Evolutionary conservation across 2,113 vertebrate genomes (phyloP).

Genomic region (Accipiter virgatus): DNA sequence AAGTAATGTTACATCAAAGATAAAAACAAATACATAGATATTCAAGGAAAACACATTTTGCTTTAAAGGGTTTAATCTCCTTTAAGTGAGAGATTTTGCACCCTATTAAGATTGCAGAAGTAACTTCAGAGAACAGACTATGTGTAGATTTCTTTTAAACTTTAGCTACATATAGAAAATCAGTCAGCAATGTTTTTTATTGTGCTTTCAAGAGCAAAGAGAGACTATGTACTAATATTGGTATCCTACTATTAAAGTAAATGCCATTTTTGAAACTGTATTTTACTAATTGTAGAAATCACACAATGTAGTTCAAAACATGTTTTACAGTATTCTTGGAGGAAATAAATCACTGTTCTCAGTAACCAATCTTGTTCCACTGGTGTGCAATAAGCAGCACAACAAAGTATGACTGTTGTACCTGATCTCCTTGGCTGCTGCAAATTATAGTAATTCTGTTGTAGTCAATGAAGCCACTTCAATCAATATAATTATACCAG

Average conservation of each 20-base stretch:
- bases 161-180: background rate
- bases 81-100: background rate
- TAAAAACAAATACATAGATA: background rate
- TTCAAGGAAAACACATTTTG: background rate
- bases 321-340: background rate
- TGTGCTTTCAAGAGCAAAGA: background rate
- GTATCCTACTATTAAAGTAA: background rate
- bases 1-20: background rate
- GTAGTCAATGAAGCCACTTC: background rate
- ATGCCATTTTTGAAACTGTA: background rate
- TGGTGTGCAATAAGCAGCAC: background rate
- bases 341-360: background rate
- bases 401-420: background rate
- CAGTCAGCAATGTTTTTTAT: background rate
- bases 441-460: background rate
- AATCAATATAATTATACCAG: background rate
- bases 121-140: background rate
- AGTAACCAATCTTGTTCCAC: background rate
- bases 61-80: background rate
- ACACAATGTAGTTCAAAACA: background rate
- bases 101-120: background rate
- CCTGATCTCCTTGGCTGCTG: background rate
- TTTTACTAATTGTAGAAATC: background rate
- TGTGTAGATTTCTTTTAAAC: background rate
- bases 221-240: background rate